Evolutionary conservation across 1,140 invertebrate genomes (phyloP).

Genomic region (Condylostylus longicornis): DNA sequence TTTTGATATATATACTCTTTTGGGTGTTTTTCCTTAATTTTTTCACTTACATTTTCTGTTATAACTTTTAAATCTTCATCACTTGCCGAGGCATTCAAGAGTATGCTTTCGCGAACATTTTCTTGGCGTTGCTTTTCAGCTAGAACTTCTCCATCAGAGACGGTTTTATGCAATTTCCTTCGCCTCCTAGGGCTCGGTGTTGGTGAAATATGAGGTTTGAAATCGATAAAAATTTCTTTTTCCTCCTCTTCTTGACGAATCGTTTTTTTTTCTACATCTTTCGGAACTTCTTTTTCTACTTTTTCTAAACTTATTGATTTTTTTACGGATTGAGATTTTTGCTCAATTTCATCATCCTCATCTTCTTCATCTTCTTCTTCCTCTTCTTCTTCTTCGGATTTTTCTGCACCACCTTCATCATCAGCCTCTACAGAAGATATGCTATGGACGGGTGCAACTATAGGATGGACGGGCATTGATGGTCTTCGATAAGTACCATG

Average conservation of each 20-base stretch:
- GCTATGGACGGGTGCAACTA: slow-evolving; percentile 3
- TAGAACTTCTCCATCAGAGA: slow-evolving; percentile 65
- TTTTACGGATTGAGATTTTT: slow-evolving; percentile 1
- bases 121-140: slow-evolving; percentile 36
- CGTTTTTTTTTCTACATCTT: slow-evolving; percentile 29
- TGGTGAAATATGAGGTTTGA: slow-evolving; percentile 55
- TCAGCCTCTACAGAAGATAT: not conserved
- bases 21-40: slow-evolving; percentile 16
- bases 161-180: slow-evolving; percentile 54
- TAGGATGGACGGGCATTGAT: not conserved
- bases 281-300: not conserved
- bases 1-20: slow-evolving; percentile 35
- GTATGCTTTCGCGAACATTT: not conserved
- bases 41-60: not conserved
- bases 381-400: slow-evolving; percentile 22
- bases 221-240: slow-evolving; percentile 73
- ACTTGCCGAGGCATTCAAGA: slow-evolving; percentile 37
- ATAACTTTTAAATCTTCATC: slow-evolving; percentile 37
- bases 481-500: not conserved
- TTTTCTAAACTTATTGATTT: slow-evolving; percentile 1
- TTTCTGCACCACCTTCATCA: too few relatives aligned
- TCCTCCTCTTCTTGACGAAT: slow-evolving; percentile 38
- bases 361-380: slow-evolving; percentile 15
- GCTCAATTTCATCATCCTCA: slow-evolving; percentile 39
- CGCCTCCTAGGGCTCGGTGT: slow-evolving; percentile 41